Base-by-base conservation (phyloP, 2,888 invertebrate genomes). In the Lottia scabra region DNA sequence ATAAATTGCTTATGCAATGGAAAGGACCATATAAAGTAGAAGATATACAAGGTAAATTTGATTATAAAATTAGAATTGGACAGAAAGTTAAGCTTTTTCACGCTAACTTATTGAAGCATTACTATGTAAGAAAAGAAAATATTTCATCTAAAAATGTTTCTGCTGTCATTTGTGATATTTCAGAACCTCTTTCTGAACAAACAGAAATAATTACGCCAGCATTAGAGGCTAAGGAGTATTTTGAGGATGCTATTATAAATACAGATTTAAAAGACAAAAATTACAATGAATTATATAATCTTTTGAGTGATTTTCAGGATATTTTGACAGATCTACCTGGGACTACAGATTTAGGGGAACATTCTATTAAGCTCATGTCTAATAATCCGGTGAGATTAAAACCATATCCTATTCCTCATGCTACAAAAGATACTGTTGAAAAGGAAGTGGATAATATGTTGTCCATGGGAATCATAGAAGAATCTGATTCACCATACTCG, bases 1-100 rank as follows among this genome's bases (percentile, higher is more conserved):
- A 79, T 62, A 78, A 79, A 62, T 67, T 79, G 19, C 56, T 67
- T 30, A 70, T 76, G 70, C 67, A 73, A 16, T 76, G 77, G 73
- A 72, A 75, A 70, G 77, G 79, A 12, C 75, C 78, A 13, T 79
- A 65, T 63, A 45, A 38, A 6, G 62, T 65, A 48, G 62, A 75
- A 75, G 38, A 45, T 45, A 65, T 48, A 16, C 48, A 48, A n/a
- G n/a, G n/a, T 46, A 46, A 46, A 46, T 46, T 46, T 46, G 46
- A 46, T 46, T 46, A 46, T 16, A 46, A 46, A 46, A 15, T 2
- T 13, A 16, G 16, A 46, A 16, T 46, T 15, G 16, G 16, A 13
- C 16, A n/a, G 16, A 46, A 46, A n/a, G n/a, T 46, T 4, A 46
- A 46, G n/a, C 15, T n/a, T 16, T 46, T 46, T 46, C 46, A 46